Evolutionary conservation across 2,888 invertebrate species (phyloP).

Genomic region (Augiades crinisus): DNA sequence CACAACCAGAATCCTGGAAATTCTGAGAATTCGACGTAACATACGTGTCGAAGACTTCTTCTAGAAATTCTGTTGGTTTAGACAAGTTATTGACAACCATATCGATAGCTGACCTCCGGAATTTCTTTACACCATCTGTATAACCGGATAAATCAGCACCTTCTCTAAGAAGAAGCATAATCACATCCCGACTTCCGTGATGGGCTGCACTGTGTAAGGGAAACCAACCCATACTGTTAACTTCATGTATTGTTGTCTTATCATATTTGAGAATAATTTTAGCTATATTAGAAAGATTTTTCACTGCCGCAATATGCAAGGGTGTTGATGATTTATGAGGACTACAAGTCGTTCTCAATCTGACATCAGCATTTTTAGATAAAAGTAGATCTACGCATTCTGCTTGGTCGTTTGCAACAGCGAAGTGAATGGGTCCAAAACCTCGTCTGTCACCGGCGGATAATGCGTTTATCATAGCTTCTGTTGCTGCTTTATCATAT

Average conservation of each 20-base stretch:
- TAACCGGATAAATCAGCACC: constrained; percentile 70
- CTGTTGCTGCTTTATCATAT: constrained; percentile 56
- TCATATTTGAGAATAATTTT: constrained; percentile 60
- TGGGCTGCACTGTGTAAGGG: constrained; percentile 75
- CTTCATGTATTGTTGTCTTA: constrained; percentile 64
- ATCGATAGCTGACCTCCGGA: constrained; percentile 70
- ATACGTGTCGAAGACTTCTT: constrained; percentile 75
- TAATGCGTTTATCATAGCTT: constrained; percentile 51
- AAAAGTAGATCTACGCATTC: constrained; percentile 70
- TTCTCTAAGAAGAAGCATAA: constrained; percentile 60
- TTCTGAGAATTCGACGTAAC: constrained; percentile 69
- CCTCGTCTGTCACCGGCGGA: constrained; percentile 63
- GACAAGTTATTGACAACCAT: constrained; percentile 76
- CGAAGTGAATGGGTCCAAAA: constrained; percentile 77
- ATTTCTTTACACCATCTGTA: constrained; percentile 63
- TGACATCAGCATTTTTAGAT: constrained; percentile 65
- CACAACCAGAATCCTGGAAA: constrained; percentile 61
- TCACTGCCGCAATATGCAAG: constrained; percentile 68
- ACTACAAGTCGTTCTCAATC: constrained; percentile 61
- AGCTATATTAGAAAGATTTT: constrained; percentile 62
- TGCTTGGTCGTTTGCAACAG: constrained; percentile 74
- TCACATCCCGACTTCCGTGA: constrained; percentile 82
- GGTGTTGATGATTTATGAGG: constrained; percentile 68
- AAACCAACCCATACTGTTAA: constrained; percentile 59
- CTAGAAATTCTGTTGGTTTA: constrained; percentile 76